Evolutionary conservation across 2,888 invertebrate genomes (phyloP).

Genomic region (Microchrysa polita): DNA sequence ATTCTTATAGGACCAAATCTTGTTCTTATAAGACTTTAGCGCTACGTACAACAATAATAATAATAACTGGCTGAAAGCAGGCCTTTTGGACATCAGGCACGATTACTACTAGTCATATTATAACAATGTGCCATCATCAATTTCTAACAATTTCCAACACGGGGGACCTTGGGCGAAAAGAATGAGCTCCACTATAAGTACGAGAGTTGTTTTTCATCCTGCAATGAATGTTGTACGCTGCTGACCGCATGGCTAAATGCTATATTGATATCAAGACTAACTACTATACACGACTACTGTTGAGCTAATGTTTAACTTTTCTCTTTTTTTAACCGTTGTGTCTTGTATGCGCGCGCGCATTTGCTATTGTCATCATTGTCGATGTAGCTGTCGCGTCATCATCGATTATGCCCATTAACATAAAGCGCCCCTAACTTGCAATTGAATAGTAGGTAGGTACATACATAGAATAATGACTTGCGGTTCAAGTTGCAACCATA

Average conservation of each 20-base stretch:
- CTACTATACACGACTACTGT: not conserved
- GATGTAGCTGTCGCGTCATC: slow-evolving; percentile 17
- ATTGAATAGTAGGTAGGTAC: not conserved
- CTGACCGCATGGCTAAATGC: not conserved
- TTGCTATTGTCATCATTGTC: slow-evolving; percentile 10
- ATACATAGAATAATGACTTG: not conserved
- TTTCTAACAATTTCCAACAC: slow-evolving; percentile 23
- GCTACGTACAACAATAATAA: not conserved
- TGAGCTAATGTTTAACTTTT: not conserved
- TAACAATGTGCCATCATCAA: slow-evolving; percentile 17
- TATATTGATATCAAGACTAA: not conserved
- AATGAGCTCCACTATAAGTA: slow-evolving; percentile 12
- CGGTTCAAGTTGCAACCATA: not conserved
- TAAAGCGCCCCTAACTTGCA: slow-evolving; percentile 24
- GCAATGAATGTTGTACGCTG: slow-evolving; percentile 14
- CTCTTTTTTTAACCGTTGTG: not conserved
- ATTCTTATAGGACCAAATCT: slow-evolving; percentile 8
- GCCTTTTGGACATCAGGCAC: not conserved
- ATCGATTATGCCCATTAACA: slow-evolving; percentile 22
- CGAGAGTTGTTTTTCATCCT: not conserved
- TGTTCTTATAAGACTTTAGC: not conserved
- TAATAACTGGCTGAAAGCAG: not conserved
- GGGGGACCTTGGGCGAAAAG: not conserved
- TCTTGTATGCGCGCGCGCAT: too few relatives aligned
- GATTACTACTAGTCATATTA: not conserved